phyloP scores from a whole-genome alignment of 2,888 invertebrate genomes.

The Tholera decimalis region DNA sequence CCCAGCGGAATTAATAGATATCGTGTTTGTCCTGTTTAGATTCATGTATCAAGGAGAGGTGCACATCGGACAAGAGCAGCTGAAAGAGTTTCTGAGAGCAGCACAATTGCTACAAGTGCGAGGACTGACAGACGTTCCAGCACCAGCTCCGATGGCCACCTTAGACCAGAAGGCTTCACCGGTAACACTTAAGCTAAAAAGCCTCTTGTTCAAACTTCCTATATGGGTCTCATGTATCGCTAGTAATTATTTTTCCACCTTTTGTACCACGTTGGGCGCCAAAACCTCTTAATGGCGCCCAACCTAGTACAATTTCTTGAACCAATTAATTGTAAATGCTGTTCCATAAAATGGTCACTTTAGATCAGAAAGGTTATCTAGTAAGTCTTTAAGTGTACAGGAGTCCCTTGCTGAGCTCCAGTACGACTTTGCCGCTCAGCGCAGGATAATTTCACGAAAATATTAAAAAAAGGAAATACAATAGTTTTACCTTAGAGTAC shows the following conservation, averaged over 20 bases:
- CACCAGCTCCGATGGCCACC: conserved; percentile 86
- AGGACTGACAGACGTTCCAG: conserved; percentile 95
- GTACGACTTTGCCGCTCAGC: neutral
- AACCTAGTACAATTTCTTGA: neutral
- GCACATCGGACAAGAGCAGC: conserved; percentile 96
- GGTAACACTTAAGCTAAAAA: conserved; percentile 90
- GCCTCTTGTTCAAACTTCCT: neutral
- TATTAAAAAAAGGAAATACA: neutral
- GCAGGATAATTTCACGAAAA: conserved; percentile 2
- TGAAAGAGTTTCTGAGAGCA: conserved; percentile 96
- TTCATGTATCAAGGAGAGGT: conserved; percentile 98
- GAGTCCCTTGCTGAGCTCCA: conserved; percentile 53
- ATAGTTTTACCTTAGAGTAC: neutral
- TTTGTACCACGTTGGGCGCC: conserved; percentile 8
- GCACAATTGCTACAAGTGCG: conserved; percentile 97
- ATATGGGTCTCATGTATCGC: conserved; percentile 40
- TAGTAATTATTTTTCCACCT: conserved; percentile 26
- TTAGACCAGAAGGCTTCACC: conserved; percentile 94
- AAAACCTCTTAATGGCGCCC: neutral
- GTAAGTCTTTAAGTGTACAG: conserved; percentile 85
- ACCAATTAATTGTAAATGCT: no score
- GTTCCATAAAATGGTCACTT: conserved; percentile 71
- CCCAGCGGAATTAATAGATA: neutral
- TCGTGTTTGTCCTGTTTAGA: conserved; percentile 77
- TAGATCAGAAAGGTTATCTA: conserved; percentile 94